phyloP scores from a whole-genome alignment of 1,140 invertebrate genomes.

The Bombus superbus region DNA sequence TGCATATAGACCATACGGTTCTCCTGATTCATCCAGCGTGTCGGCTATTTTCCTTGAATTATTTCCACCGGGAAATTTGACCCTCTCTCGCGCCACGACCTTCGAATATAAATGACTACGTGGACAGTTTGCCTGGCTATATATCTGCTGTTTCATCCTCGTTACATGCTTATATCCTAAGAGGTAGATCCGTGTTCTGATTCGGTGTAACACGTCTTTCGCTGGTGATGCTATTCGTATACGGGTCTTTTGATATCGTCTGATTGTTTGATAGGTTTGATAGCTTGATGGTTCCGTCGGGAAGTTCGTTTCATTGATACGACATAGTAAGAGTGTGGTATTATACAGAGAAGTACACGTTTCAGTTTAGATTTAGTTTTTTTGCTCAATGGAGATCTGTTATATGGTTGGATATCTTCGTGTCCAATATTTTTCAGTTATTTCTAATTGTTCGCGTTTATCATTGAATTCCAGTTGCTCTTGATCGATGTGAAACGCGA shows the following conservation, averaged over 20 bases:
- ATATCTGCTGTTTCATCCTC: slow-evolving; percentile 24
- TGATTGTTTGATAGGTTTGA: neutral
- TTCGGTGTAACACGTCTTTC: neutral
- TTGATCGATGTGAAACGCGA: no score
- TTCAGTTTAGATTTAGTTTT: neutral
- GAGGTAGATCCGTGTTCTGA: slow-evolving; percentile 24
- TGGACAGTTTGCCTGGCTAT: neutral
- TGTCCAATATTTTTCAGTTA: no score
- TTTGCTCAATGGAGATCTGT: no score
- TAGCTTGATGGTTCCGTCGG: neutral
- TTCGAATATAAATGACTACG: neutral
- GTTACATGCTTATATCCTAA: neutral
- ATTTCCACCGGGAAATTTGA: slow-evolving; percentile 20
- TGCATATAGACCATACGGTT: slow-evolving; percentile 46
- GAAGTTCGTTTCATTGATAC: neutral
- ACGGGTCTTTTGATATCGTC: neutral
- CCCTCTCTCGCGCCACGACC: neutral
- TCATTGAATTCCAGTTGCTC: neutral
- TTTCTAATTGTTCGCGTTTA: neutral
- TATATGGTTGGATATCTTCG: no score
- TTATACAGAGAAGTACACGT: neutral
- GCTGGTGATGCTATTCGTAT: neutral
- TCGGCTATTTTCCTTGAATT: slow-evolving; percentile 19
- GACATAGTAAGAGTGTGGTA: neutral
- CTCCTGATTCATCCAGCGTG: slow-evolving; percentile 32